Base-by-base conservation (phyloP, 2,113 vertebrate genomes). In the Istiophorus platypterus region DNA sequence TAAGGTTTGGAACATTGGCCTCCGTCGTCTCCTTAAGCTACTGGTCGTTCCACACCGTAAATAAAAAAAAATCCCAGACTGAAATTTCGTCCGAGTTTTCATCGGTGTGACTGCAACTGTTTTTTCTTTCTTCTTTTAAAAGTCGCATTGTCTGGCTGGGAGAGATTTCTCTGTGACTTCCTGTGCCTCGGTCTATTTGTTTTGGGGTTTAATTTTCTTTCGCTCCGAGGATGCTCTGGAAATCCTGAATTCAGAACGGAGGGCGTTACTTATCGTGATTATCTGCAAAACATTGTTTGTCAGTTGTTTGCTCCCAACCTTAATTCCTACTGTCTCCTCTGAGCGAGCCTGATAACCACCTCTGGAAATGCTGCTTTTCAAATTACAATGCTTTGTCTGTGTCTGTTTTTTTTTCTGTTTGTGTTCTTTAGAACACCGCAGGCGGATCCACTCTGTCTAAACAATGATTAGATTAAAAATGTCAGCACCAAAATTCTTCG, bases 401-500 rank as follows among this genome's bases (percentile, higher is more conserved):
- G 34, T 80, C 45, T 61, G 61, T 47, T n/a, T n/a, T n/a, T n/a
- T n/a, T n/a, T n/a, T n/a, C n/a, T n/a, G n/a, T n/a, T n/a, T n/a
- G n/a, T n/a, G n/a, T n/a, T n/a, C n/a, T 45, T 68, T 69, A 41
- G 7, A 63, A 62, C 45, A 65, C 66, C 15, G 1, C 59, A 80
- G 76, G 72, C 59, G 22, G 45, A 63, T 56, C 4, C 14, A n/a
- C 42, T 71, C 29, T 29, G 10, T 66, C 13, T 24, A 49, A 74
- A 63, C 47, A 66, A n/a, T 59, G 39, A 73, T 69, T 63, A 64
- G 12, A 85, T 85, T 39, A 54, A 52, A 72, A 49, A 24, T 31
- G 66, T 64, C 51, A 49, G 34, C 10, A 7, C 12, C 20, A 54
- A 51, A 62, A 65, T 13, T 71, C 22, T n/a, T n/a, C 14, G 22